phyloP scores from a whole-genome alignment of 2,113 vertebrate genomes.

The Australoheros scitulus region DNA sequence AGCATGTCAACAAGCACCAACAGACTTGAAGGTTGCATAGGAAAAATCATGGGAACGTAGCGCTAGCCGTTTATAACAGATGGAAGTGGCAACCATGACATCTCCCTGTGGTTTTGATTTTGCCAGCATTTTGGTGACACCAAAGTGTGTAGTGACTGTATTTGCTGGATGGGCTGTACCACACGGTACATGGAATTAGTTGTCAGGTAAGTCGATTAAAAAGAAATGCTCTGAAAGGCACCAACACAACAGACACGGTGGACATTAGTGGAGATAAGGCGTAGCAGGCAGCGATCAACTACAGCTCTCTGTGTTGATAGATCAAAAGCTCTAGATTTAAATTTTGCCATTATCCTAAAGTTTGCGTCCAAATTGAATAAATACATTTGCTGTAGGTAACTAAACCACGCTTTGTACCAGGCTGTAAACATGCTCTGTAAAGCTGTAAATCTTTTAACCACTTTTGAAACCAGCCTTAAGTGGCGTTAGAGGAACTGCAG shows the following conservation, averaged over 20 bases:
- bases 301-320: not conserved
- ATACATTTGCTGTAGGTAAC: not conserved
- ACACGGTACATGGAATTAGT: too few species aligned
- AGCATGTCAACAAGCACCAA: not conserved
- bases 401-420: not conserved
- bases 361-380: not conserved
- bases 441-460: not conserved
- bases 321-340: not conserved
- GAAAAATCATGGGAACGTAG: not conserved
- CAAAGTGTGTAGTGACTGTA: too few species aligned
- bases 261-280: too few species aligned
- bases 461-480: not conserved
- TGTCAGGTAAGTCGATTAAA: not conserved
- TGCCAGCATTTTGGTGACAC: not conserved
- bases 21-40: not conserved
- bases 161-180: not conserved
- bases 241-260: not conserved
- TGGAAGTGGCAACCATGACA: not conserved
- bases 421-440: not conserved
- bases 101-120: constrained; percentile 1
- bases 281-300: not conserved
- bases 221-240: not conserved
- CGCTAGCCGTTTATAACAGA: not conserved
- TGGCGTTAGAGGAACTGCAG: not conserved
- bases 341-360: not conserved